Conservation (phyloP, 1,140 invertebrate genomes). For the Penaeus chinensis region DNA sequence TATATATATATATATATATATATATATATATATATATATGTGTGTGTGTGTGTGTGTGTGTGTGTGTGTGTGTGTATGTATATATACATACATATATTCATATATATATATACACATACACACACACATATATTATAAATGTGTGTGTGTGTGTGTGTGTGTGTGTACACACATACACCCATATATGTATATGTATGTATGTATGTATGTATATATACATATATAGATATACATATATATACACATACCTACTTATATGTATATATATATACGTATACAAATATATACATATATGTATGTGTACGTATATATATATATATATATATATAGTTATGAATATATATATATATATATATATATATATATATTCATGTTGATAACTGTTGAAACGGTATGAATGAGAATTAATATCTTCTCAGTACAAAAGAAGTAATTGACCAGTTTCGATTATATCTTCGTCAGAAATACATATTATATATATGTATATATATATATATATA, state of each 20-base stretch:
- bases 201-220: neutral
- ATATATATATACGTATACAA: neutral
- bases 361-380: too few species aligned
- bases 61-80: neutral
- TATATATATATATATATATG: constrained; percentile 13
- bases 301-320: too few species aligned
- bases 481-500: too few species aligned
- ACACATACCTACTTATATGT: too few species aligned
- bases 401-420: too few species aligned
- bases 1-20: constrained; percentile 10
- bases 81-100: neutral
- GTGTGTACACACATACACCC: neutral
- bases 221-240: neutral
- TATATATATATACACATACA: neutral
- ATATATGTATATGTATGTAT: neutral
- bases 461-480: too few species aligned
- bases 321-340: too few species aligned
- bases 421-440: too few species aligned
- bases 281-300: neutral
- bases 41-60: neutral
- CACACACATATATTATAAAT: constrained; percentile 1
- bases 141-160: neutral
- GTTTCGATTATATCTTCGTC: too few species aligned
- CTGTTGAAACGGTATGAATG: too few species aligned
- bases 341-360: too few species aligned